phyloP scores from a whole-genome alignment of 2,113 vertebrate species.

The Acrocephalus kingi region DNA sequence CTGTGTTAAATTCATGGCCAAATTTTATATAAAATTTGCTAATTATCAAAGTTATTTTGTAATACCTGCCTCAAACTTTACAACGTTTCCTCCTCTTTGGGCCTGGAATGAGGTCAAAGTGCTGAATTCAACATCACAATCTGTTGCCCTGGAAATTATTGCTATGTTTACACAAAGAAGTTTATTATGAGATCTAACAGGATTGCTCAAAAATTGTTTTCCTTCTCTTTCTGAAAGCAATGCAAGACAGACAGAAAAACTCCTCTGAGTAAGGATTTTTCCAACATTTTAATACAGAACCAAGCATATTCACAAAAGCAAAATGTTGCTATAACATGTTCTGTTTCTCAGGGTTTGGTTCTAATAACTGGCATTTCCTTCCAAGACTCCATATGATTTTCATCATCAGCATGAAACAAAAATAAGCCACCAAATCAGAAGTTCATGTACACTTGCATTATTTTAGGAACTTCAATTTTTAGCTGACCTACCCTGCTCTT shows the following conservation, averaged over 20 bases:
- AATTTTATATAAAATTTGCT: not conserved
- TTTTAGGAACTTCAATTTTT: not conserved
- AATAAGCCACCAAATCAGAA: not conserved
- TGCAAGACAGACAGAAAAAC: not conserved
- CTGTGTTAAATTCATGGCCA: not conserved
- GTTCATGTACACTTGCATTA: not conserved
- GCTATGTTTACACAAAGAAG: slow-evolving; percentile 27
- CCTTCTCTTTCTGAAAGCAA: not conserved
- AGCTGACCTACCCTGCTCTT: not conserved
- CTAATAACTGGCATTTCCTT: not conserved
- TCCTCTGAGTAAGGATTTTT: not conserved
- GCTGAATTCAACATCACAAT: not conserved
- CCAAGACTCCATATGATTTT: not conserved
- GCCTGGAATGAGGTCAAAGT: not conserved
- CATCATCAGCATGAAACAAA: not conserved
- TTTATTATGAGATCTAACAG: slow-evolving; percentile 23
- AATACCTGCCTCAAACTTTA: not conserved
- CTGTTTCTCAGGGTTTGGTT: not conserved
- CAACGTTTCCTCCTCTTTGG: not conserved
- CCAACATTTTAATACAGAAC: not conserved
- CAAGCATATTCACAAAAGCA: not conserved
- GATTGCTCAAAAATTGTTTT: not conserved
- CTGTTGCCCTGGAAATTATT: not conserved
- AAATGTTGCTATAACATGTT: not conserved
- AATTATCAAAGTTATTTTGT: not conserved